Percentiles rank a stretch among this genome's conserved stretches.
These are phyloP conservation scores for Chironex yamaguchii DNA, from an alignment of 30 jellyfish, hydroid and myxozoan species.

Conservation along the genomic window DNA sequence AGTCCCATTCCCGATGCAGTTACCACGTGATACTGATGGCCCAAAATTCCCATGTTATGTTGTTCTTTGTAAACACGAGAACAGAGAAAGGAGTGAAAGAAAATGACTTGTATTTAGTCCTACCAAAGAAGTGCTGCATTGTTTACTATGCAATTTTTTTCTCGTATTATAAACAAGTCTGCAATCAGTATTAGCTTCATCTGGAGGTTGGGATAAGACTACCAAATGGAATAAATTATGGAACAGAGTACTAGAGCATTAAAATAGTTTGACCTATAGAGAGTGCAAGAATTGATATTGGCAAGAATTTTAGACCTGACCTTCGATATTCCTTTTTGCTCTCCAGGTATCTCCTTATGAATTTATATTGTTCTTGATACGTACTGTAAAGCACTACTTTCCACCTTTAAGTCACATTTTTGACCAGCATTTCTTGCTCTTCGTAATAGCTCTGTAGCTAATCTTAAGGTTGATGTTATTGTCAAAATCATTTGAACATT, in stretches of 20 bases:
- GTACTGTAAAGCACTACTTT: too few relatives aligned
- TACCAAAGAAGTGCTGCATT: slow-evolving; percentile 45
- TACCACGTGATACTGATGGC: slow-evolving; percentile 44
- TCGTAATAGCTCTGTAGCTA: too few relatives aligned
- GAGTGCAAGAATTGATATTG: slow-evolving; percentile 44
- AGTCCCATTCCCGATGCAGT: slow-evolving; percentile 46
- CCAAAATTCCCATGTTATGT: slow-evolving; percentile 19
- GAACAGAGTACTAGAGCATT: slow-evolving; percentile 39
- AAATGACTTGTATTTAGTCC: slow-evolving; percentile 59
- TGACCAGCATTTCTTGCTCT: too few relatives aligned
- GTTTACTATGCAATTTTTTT: slow-evolving; percentile 61
- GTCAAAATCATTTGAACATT: too few relatives aligned
- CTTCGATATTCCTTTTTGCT: too few relatives aligned
- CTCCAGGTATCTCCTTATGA: too few relatives aligned
- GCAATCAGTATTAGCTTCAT: slow-evolving; percentile 49
- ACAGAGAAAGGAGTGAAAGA: slow-evolving; percentile 49
- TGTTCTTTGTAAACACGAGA: slow-evolving; percentile 40
- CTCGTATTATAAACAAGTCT: too few relatives aligned
- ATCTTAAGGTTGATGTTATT: too few relatives aligned
- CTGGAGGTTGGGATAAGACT: slow-evolving; percentile 65
- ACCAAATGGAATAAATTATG: slow-evolving; percentile 66
- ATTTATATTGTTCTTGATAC: too few relatives aligned
- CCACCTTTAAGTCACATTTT: too few relatives aligned
- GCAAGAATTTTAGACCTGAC: slow-evolving; percentile 55
- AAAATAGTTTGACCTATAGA: slow-evolving; percentile 24